A percentile compares a stretch with the other conserved stretches of the same genome.
Conservation (phyloP, 2,797 vertebrate species). For the Holocentrus rufus region DNA sequence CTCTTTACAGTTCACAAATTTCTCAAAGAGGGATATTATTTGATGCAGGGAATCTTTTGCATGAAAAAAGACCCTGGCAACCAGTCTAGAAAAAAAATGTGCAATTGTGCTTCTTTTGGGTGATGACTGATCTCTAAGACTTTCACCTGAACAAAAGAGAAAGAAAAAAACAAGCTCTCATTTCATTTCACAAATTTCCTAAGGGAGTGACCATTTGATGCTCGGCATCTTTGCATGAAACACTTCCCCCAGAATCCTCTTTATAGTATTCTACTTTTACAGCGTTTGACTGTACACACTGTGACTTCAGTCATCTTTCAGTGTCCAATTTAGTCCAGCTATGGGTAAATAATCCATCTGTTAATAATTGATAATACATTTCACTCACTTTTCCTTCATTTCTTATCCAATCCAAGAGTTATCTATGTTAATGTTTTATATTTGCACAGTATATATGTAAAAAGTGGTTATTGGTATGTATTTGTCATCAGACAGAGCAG, state of each 20-base stretch:
- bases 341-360: no score
- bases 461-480: constrained; percentile 29
- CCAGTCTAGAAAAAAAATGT: neutral
- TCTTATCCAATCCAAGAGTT: constrained; percentile 6
- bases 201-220: neutral
- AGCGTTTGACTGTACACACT: neutral
- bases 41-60: neutral
- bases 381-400: constrained; percentile 31
- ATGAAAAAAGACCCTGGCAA: neutral
- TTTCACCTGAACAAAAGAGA: neutral
- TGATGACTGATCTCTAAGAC: neutral
- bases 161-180: neutral
- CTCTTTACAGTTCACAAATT: neutral
- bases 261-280: neutral
- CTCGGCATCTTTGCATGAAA: neutral
- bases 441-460: constrained; percentile 18
- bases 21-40: neutral
- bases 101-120: neutral
- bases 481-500: constrained; percentile 9
- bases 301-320: neutral
- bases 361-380: no score
- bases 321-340: no score
- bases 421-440: constrained; percentile 23
- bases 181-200: neutral
- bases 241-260: no score